Evolutionary conservation across 2,797 vertebrate species (phyloP).

Genomic region (Peromyscus melanophrys): DNA sequence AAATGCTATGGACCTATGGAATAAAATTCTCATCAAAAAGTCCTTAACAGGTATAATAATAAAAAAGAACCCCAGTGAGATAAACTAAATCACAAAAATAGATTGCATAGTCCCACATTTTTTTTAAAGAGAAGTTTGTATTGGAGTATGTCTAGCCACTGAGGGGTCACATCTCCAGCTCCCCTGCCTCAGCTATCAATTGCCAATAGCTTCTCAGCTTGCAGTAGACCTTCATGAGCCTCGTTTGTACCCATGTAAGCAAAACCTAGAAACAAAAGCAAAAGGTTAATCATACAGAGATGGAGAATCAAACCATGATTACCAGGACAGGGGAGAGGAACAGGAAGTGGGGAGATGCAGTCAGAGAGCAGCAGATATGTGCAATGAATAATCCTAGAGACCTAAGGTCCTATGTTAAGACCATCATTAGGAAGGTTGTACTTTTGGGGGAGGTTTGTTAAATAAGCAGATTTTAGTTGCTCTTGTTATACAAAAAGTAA

Average conservation of each 20-base stretch:
- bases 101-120: not conserved
- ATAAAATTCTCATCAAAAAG: slow-evolving; percentile 49
- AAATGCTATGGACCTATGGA: not conserved
- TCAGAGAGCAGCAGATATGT: not conserved
- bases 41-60: slow-evolving; percentile 12
- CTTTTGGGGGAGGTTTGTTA: not conserved
- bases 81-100: slow-evolving; percentile 4
- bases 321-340: not conserved
- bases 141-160: not conserved
- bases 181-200: too few species aligned
- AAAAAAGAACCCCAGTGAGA: slow-evolving; percentile 33
- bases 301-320: not conserved
- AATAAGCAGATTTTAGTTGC: not conserved
- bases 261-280: not conserved
- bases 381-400: not conserved
- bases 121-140: not conserved
- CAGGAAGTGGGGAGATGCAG: not conserved
- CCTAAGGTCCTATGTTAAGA: not conserved
- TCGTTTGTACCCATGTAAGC: not conserved
- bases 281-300: not conserved
- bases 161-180: not conserved
- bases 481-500: not conserved
- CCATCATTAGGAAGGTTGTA: not conserved
- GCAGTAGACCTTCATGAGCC: not conserved
- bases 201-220: not conserved